Base-by-base conservation (phyloP, 2,113 vertebrate genomes). In the Sebastes fasciatus region DNA sequence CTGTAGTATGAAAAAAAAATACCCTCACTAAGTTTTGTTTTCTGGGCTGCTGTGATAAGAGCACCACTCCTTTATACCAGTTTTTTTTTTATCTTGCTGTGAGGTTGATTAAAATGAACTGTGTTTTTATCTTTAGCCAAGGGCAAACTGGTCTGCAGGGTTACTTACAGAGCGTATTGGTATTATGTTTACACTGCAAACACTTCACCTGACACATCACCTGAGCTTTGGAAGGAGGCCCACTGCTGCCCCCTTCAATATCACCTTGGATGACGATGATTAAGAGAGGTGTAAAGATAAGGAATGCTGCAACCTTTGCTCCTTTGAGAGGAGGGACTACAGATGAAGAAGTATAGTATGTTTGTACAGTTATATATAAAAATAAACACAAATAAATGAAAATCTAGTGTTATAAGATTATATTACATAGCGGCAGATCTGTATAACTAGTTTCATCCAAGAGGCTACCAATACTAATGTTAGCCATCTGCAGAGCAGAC, bases 201-300 rank as follows among this genome's bases (percentile, higher is more conserved):
- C 88, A 88, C 74, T 77, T 74, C 7, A 68, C 62, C 51, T 46
- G 26, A 26, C 34, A 16, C 19, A 13, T 74, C 23, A 64, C 61
- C 26, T 86, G 86, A 34, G 69, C 69, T 67, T 82, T 85, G 74
- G 48, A 84, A 58, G 55, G 45, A 73, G 61, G 65, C 69, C 66
- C 13, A 10, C 6, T 26, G 2, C 57, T 73, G 34, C 34, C 34
- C 34, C 34, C 40, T 69, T 83, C 64, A 51, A 45, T 71, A 86
- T 88, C 87, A 93, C 88, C 87, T 93, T 91, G 84, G 49, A 3
- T 34, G 6, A n/a, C 63, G 71, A 84, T 83, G 57, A 34, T 34
- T 34, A 65, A 63, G 61, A 74, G 43, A 82, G 75, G 1, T 19
- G 62, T 79, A 74, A 80, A 93, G 83, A 82, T 83, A 80, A 88